Conservation (phyloP, 1,140 invertebrate genomes). For the Drosophila micromelanica region DNA sequence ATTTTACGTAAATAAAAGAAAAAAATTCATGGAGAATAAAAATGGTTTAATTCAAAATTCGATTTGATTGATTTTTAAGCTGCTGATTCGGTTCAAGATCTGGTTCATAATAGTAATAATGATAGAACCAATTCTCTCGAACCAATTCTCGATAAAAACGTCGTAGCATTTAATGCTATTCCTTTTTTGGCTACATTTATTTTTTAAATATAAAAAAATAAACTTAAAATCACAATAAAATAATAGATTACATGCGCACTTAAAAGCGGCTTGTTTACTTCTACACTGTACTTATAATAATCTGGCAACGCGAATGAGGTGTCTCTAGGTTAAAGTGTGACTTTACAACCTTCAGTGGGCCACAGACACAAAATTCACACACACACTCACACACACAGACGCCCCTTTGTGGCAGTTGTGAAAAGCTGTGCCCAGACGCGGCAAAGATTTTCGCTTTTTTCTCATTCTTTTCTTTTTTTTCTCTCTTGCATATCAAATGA, state of each 20-base stretch:
- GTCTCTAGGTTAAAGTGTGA: constrained; percentile 42
- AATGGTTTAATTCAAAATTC: too few species aligned
- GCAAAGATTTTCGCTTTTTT: constrained; percentile 42
- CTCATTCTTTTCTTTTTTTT: constrained; percentile 22
- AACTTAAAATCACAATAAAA: too few species aligned
- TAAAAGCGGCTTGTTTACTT: constrained; percentile 6
- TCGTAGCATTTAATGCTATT: too few species aligned
- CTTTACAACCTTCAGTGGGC: constrained; percentile 37
- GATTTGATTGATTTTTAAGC: too few species aligned
- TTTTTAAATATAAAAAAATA: too few species aligned
- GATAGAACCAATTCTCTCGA: too few species aligned
- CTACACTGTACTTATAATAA: constrained; percentile 22
- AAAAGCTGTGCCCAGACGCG: constrained; percentile 21
- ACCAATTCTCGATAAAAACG: too few species aligned
- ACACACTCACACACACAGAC: constrained; percentile 7
- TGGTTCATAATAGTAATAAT: too few species aligned
- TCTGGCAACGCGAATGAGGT: constrained; percentile 22
- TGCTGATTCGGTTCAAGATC: too few species aligned
- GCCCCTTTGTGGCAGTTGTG: constrained; percentile 24
- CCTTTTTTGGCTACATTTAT: too few species aligned
- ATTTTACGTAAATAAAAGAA: too few species aligned
- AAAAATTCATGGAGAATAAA: too few species aligned
- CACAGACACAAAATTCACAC: constrained; percentile 30
- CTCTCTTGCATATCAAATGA: constrained; percentile 50
- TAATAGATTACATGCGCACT: neutral